Conservation (phyloP, 2,113 vertebrate genomes). For the Atractosteus spatula region DNA sequence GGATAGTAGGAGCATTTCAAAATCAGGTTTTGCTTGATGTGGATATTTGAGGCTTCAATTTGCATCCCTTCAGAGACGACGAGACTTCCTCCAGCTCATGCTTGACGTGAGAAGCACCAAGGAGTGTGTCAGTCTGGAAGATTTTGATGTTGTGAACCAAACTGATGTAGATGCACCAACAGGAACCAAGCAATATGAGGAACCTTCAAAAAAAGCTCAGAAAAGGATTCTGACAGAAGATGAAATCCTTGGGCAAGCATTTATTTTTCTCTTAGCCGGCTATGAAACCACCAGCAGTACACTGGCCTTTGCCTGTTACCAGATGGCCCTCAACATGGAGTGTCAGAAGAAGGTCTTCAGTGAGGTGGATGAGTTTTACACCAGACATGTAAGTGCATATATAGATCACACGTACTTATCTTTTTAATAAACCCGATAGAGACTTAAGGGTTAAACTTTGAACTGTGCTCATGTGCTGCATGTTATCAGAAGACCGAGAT, state of each 20-base stretch:
- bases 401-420: too few relatives aligned
- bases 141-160: conserved; percentile 55
- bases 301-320: conserved; percentile 80
- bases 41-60: neutral
- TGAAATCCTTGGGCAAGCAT: conserved; percentile 86
- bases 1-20: too few relatives aligned
- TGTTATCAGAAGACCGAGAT: too few relatives aligned
- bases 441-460: too few relatives aligned
- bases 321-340: conserved; percentile 78
- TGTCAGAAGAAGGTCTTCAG: conserved; percentile 76
- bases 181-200: neutral
- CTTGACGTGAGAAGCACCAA: conserved; percentile 65
- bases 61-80: conserved; percentile 67
- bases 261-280: conserved; percentile 85
- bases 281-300: conserved; percentile 85
- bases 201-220: conserved; percentile 21
- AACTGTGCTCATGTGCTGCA: too few relatives aligned
- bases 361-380: conserved; percentile 79
- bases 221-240: conserved; percentile 73
- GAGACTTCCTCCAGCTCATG: conserved; percentile 90
- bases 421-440: too few relatives aligned
- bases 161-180: neutral
- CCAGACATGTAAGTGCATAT: conserved; percentile 73
- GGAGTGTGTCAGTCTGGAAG: conserved; percentile 41
- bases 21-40: neutral